A percentile compares a stretch with the other conserved stretches of the same genome.
These are phyloP conservation scores for Speoplatyrhinus poulsoni DNA, from an alignment of 2,113 vertebrate species.

Conservation along the genomic window DNA sequence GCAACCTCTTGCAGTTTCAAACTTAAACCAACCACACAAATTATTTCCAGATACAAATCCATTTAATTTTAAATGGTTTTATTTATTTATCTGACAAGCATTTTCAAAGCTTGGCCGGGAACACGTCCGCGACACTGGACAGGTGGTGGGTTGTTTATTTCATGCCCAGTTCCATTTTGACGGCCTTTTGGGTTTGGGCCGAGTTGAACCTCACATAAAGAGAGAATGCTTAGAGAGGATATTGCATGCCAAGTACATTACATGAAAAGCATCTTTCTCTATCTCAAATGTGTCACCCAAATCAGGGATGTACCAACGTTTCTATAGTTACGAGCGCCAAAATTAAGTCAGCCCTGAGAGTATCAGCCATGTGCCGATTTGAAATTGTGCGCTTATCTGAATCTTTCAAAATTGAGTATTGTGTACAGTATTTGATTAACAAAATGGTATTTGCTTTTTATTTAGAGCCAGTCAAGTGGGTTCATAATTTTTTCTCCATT, in stretches of 20 bases:
- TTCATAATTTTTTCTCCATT: no score
- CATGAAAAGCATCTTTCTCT: not conserved
- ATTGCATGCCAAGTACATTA: not conserved
- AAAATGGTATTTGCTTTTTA: not conserved
- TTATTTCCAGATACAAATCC: no score
- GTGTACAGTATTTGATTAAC: not conserved
- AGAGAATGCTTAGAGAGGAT: not conserved
- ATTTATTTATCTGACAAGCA: constrained; percentile 1
- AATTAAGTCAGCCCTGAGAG: not conserved
- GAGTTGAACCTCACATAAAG: not conserved
- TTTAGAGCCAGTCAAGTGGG: not conserved
- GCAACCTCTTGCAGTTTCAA: no score
- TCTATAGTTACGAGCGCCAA: not conserved
- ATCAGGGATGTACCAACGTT: not conserved
- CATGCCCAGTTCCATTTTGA: constrained; percentile 1
- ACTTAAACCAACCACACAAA: no score
- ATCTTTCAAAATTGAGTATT: not conserved
- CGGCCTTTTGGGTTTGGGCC: not conserved
- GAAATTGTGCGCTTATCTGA: not conserved
- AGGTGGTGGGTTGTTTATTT: constrained; percentile 23
- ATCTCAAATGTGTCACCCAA: not conserved
- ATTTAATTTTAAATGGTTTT: no score
- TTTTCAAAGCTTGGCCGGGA: constrained; percentile 7
- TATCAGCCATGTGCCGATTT: not conserved
- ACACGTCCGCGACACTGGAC: not conserved